Conservation (phyloP, 1,140 invertebrate species). For the Brachionus plicatilis region DNA sequence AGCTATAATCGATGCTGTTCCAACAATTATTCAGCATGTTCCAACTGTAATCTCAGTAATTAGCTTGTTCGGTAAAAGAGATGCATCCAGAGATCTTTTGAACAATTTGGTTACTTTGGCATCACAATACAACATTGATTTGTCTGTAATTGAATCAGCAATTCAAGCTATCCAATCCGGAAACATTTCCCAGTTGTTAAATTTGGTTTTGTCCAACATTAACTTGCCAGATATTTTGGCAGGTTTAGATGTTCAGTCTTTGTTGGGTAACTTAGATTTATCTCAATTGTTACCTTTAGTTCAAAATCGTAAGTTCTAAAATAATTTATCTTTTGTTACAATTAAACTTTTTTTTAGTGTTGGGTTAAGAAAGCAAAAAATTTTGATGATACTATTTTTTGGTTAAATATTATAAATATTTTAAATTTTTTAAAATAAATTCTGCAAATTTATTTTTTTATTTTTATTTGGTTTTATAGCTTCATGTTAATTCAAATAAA, state of each 20-base stretch:
- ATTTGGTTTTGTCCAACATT: not conserved
- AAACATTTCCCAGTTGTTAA: not conserved
- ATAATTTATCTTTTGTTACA: not conserved
- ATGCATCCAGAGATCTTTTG: not conserved
- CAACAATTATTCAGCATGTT: not conserved
- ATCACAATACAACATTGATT: not conserved
- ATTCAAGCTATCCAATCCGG: not conserved
- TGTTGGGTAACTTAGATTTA: not conserved
- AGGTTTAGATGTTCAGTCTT: not conserved
- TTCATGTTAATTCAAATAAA: no score
- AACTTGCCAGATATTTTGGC: not conserved
- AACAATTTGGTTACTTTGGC: not conserved
- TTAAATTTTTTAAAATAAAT: no score
- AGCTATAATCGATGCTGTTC: not conserved
- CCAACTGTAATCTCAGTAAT: not conserved
- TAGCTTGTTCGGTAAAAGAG: slow-evolving; percentile 2
- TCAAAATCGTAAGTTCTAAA: not conserved
- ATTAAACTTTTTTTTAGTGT: not conserved
- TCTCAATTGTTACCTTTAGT: not conserved
- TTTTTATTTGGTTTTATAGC: no score
- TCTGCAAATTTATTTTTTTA: no score
- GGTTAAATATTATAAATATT: no score
- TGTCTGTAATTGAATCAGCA: not conserved
- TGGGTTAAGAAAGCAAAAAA: not conserved
- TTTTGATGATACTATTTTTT: not conserved